A percentile compares a stretch with the other conserved stretches of the same genome.
Conservation (phyloP, 2,888 invertebrate genomes). For the Macrophya annulata region DNA sequence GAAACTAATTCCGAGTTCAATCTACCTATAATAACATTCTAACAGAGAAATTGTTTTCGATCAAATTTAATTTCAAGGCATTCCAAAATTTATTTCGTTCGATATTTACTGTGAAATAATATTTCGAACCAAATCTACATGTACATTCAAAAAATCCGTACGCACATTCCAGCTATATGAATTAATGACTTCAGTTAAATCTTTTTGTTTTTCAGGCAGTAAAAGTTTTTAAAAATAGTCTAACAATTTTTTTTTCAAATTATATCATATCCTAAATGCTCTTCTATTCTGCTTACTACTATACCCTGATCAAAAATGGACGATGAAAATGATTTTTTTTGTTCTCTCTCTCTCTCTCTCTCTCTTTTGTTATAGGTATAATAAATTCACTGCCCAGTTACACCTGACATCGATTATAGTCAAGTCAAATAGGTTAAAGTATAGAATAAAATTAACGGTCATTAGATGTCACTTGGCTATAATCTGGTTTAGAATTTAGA, state of each 20-base stretch:
- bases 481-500: too few relatives aligned
- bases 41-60: background rate
- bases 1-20: too few relatives aligned
- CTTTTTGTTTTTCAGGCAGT: background rate
- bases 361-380: background rate
- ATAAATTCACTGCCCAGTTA: background rate
- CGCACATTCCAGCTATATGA: background rate
- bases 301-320: conserved; percentile 20
- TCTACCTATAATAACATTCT: too few relatives aligned
- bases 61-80: background rate
- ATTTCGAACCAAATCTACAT: background rate
- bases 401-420: background rate
- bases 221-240: conserved; percentile 14
- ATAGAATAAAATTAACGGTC: background rate
- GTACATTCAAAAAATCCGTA: background rate
- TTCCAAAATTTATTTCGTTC: background rate
- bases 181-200: background rate
- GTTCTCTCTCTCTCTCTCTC: too few relatives aligned
- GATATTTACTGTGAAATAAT: background rate
- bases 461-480: background rate
- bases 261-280: background rate
- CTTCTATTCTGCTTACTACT: conserved; percentile 5
- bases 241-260: background rate
- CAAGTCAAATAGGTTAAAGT: background rate
- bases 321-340: background rate